phyloP scores from a whole-genome alignment of 2,797 vertebrate genomes.

The Chiloscyllium punctatum region DNA sequence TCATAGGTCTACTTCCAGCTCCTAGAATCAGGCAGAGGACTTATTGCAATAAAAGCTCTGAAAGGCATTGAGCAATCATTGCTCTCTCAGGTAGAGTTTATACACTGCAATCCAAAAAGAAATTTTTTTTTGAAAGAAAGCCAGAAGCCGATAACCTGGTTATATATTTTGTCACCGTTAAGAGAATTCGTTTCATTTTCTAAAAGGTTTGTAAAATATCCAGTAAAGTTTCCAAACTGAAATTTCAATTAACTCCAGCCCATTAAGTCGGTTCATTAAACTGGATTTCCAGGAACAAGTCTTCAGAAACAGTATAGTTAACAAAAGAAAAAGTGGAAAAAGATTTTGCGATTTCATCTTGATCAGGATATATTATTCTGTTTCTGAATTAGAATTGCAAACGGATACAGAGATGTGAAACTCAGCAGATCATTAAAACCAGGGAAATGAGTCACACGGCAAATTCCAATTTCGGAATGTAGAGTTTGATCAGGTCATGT shows the following conservation, averaged over 20 bases:
- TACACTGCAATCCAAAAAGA: not conserved
- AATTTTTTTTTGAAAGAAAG: not conserved
- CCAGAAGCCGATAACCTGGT: not conserved
- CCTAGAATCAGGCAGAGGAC: not conserved
- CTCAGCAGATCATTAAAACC: not conserved
- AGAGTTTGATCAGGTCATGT: not conserved
- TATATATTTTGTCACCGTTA: not conserved
- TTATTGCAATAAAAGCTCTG: not conserved
- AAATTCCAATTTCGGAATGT: not conserved
- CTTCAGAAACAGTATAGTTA: not conserved
- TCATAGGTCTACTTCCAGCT: no score
- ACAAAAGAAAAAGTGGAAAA: not conserved
- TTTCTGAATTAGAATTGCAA: not conserved
- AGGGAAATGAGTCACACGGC: not conserved
- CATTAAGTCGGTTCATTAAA: not conserved
- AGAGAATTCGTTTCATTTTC: not conserved
- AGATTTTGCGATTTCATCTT: not conserved
- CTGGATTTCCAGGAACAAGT: not conserved
- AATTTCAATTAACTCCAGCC: not conserved
- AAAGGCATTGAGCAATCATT: not conserved
- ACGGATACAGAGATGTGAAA: not conserved
- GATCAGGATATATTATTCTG: not conserved
- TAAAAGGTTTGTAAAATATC: not conserved
- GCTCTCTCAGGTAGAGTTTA: not conserved
- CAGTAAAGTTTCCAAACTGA: slow-evolving; percentile 10